Conservation (phyloP, 2,113 vertebrate species). For the Lates calcarifer region DNA sequence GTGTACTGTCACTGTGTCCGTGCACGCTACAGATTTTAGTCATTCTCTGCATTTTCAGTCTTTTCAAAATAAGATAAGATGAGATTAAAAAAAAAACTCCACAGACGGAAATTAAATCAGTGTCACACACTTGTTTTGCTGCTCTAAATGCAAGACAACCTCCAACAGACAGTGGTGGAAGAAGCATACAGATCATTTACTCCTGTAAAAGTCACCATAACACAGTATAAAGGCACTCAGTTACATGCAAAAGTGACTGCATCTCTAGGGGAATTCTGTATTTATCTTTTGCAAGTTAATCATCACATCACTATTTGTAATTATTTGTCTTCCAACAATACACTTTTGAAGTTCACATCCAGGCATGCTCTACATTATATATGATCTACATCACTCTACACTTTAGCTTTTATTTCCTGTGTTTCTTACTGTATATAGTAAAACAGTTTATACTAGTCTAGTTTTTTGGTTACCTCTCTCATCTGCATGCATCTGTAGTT, state of each 20-base stretch:
- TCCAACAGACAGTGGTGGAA: not conserved
- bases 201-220: not conserved
- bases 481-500: no score
- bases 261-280: no score
- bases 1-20: not conserved
- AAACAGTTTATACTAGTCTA: no score
- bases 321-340: no score
- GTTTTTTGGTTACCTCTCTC: no score
- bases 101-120: not conserved
- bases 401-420: no score
- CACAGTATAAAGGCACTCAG: not conserved
- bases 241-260: not conserved
- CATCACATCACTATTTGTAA: no score
- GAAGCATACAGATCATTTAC: not conserved
- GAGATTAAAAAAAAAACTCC: not conserved
- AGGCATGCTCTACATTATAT: no score
- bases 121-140: not conserved
- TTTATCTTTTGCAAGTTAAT: no score
- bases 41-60: not conserved
- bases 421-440: no score
- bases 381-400: no score
- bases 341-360: no score
- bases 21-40: not conserved
- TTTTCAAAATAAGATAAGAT: slow-evolving; percentile 15
- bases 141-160: not conserved